These are phyloP conservation scores for Nannospalax galili DNA, from an alignment of 2,113 vertebrate species.

Conservation along the genomic window DNA sequence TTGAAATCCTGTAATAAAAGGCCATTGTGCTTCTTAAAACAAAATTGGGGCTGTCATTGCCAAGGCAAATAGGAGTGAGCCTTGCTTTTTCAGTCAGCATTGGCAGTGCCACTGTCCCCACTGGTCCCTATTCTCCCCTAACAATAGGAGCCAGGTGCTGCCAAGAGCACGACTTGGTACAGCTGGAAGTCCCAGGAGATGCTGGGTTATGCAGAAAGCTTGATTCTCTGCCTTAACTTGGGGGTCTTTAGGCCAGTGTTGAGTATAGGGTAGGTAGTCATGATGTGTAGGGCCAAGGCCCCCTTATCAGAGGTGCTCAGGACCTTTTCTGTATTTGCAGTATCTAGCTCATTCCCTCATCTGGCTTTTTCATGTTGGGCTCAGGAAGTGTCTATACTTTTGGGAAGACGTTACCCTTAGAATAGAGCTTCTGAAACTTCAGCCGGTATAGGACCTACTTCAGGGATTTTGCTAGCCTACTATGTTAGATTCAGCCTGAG, in stretches of 20 bases:
- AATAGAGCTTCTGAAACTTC: neutral
- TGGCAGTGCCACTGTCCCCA: neutral
- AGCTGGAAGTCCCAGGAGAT: neutral
- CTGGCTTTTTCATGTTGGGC: neutral
- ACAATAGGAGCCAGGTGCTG: neutral
- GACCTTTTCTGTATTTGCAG: neutral
- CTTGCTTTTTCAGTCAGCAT: neutral
- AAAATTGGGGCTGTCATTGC: neutral
- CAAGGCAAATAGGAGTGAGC: neutral
- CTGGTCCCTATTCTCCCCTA: neutral
- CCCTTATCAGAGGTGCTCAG: neutral
- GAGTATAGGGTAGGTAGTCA: too few relatives aligned
- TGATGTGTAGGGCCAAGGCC: too few relatives aligned
- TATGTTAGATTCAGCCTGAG: neutral
- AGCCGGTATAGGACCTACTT: fast-evolving
- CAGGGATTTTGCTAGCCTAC: neutral
- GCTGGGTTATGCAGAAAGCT: neutral
- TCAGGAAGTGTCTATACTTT: neutral
- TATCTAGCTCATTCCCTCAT: neutral
- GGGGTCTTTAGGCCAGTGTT: neutral
- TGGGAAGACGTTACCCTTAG: neutral
- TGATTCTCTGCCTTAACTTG: neutral
- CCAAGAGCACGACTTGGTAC: neutral
- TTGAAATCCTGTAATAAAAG: constrained; percentile 45
- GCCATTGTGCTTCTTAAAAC: neutral